These are phyloP conservation scores for Biston stratarius DNA, from an alignment of 2,888 invertebrate genomes.

Conservation along the genomic window DNA sequence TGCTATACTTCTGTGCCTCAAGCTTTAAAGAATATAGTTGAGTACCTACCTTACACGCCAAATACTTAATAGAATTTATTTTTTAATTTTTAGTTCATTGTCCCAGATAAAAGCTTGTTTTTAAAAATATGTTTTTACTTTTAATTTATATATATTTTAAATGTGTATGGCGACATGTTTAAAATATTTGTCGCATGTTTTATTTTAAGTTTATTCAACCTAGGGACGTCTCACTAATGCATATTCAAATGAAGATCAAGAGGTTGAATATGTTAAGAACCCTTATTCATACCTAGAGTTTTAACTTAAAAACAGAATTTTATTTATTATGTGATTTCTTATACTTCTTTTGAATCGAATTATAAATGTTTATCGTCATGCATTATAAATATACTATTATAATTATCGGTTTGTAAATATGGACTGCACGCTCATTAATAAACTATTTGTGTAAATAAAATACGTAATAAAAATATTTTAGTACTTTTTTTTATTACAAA, in stretches of 20 bases:
- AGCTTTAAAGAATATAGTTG: no score
- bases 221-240: conserved; percentile 53
- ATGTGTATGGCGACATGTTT: conserved; percentile 18
- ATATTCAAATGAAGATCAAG: conserved; percentile 68
- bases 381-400: conserved; percentile 15
- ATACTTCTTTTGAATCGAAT: conserved; percentile 20
- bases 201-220: conserved; percentile 69
- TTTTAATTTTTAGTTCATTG: no score
- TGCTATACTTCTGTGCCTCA: no score
- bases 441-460: conserved; percentile 10
- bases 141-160: conserved; percentile 1
- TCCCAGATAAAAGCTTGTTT: no score
- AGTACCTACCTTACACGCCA: no score
- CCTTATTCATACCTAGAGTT: conserved; percentile 44
- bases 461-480: neutral
- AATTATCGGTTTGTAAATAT: conserved; percentile 34
- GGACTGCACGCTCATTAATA: conserved; percentile 33
- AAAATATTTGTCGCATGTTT: conserved; percentile 45
- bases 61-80: no score
- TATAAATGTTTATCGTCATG: conserved; percentile 27
- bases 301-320: conserved; percentile 40
- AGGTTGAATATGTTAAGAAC: conserved; percentile 59
- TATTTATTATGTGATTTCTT: conserved; percentile 11
- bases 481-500: no score
- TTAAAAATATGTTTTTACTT: no score